A percentile compares a stretch with the other conserved stretches of the same genome.
Conservation (phyloP, 2,888 invertebrate species). For the Andrena camellia region DNA sequence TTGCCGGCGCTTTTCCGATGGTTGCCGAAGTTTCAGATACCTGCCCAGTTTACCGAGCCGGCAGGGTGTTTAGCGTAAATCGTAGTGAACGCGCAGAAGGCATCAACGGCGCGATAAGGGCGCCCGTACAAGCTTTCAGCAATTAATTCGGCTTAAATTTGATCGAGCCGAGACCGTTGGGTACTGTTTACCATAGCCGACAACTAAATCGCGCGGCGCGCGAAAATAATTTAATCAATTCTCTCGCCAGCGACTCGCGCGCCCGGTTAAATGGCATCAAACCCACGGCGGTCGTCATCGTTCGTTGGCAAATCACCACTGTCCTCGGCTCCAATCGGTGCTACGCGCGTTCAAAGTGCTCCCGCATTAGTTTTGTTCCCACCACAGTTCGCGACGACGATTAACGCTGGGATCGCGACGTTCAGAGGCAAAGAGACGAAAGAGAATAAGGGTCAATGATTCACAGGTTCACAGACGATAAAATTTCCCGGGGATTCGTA, state of each 20-base stretch:
- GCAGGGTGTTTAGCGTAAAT: not conserved
- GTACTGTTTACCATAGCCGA: slow-evolving; percentile 38
- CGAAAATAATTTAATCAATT: slow-evolving; percentile 55
- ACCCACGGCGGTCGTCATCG: slow-evolving; percentile 25
- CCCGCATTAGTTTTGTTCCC: slow-evolving; percentile 10
- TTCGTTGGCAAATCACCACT: not conserved
- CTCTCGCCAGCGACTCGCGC: slow-evolving; percentile 6
- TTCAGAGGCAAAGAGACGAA: not conserved
- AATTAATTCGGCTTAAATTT: slow-evolving; percentile 43
- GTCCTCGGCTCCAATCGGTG: slow-evolving; percentile 19
- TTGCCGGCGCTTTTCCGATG: not conserved
- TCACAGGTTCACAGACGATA: not conserved
- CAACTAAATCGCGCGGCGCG: slow-evolving; percentile 33
- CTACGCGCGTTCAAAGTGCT: too few relatives aligned
- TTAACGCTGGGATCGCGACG: not conserved
- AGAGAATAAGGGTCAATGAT: not conserved
- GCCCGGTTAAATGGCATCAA: slow-evolving; percentile 35
- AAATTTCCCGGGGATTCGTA: not conserved
- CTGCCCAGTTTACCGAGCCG: not conserved
- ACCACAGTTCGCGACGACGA: not conserved
- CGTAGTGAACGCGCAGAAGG: not conserved
- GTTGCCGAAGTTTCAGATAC: not conserved
- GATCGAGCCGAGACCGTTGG: slow-evolving; percentile 32
- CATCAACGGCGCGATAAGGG: slow-evolving; percentile 20
- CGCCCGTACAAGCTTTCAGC: slow-evolving; percentile 30